phyloP scores from a whole-genome alignment of 2,797 vertebrate genomes.

The Dermochelys coriacea region DNA sequence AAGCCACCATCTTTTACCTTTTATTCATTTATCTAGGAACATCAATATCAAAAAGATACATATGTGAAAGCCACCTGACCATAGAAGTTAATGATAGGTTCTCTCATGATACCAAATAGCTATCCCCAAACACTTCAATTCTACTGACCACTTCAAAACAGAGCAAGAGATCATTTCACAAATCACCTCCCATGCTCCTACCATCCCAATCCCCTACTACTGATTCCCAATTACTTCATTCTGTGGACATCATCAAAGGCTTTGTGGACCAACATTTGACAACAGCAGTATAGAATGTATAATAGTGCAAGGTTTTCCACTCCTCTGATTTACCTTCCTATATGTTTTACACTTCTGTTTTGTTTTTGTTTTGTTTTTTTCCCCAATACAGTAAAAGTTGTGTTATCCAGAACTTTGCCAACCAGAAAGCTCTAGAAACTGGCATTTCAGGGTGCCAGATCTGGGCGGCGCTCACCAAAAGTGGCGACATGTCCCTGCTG shows the following conservation, averaged over 20 bases:
- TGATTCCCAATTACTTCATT: neutral
- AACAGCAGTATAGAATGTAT: neutral
- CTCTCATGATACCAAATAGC: neutral
- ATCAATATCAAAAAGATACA: neutral
- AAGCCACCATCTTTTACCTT: neutral
- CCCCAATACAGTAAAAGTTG: no score
- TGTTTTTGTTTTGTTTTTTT: no score
- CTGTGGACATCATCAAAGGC: neutral
- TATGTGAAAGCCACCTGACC: neutral
- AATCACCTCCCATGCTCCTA: neutral
- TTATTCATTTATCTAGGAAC: neutral
- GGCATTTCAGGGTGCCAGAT: no score
- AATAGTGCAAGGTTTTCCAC: neutral
- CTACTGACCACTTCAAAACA: neutral
- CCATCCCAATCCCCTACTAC: neutral
- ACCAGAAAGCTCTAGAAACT: no score
- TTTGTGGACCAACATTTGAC: neutral
- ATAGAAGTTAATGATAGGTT: neutral
- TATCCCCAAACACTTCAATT: neutral
- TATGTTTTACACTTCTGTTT: neutral
- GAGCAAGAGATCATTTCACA: neutral
- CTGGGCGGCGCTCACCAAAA: no score
- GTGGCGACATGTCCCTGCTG: no score
- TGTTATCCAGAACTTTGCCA: no score
- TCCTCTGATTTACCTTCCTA: neutral